These are phyloP conservation scores for Gobiocypris rarus DNA, from an alignment of 2,113 vertebrate genomes.

Conservation along the genomic window DNA sequence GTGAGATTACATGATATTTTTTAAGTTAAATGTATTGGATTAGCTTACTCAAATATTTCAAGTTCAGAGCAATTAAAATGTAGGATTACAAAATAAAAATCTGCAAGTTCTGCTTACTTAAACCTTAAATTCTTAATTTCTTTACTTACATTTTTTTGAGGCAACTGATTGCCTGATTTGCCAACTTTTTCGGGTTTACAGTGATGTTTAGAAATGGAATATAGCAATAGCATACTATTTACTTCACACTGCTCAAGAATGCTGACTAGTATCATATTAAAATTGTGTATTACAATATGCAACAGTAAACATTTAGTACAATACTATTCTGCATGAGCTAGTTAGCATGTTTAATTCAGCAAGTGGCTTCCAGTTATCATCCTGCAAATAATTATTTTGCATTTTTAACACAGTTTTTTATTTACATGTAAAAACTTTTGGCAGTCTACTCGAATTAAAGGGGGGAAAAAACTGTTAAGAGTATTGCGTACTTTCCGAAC, in stretches of 20 bases:
- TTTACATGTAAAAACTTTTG: neutral
- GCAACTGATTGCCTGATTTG: too few species aligned
- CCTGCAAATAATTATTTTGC: neutral
- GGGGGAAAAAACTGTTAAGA: too few species aligned
- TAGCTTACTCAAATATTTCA: too few species aligned
- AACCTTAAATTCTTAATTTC: too few species aligned
- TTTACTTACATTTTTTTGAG: too few species aligned
- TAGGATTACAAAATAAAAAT: too few species aligned
- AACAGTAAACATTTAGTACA: neutral
- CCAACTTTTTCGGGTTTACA: too few species aligned
- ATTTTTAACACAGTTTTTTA: neutral
- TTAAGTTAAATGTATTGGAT: too few species aligned
- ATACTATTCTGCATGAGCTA: neutral
- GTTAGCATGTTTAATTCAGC: conserved; percentile 1
- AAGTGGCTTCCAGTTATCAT: neutral
- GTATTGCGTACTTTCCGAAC: neutral
- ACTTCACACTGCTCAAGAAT: neutral
- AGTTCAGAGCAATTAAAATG: too few species aligned
- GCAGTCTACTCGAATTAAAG: neutral
- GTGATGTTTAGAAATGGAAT: neutral
- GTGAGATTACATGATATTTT: too few species aligned
- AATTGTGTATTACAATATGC: neutral
- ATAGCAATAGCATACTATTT: neutral
- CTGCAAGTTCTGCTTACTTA: too few species aligned
- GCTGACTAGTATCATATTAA: neutral